These are phyloP conservation scores for Poeciliopsis occidentalis DNA, from an alignment of 2,113 vertebrate species.

Conservation along the genomic window DNA sequence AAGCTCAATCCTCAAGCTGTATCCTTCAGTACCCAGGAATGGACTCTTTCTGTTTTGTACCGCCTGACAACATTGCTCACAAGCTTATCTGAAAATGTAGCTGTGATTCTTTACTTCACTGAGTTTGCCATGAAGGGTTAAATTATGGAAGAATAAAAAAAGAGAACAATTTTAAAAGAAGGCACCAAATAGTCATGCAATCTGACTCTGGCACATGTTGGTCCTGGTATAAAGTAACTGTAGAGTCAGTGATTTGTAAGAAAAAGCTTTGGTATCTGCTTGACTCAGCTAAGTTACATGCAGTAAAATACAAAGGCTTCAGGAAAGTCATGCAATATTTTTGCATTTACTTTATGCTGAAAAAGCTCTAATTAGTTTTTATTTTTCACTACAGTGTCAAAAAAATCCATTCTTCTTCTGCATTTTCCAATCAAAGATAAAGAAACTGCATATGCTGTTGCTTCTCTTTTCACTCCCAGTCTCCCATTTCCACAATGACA, in stretches of 20 bases:
- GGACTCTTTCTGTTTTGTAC: slow-evolving; percentile 12
- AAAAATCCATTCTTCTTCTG: not conserved
- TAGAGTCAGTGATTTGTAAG: slow-evolving; percentile 47
- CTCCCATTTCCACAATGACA: slow-evolving; percentile 20
- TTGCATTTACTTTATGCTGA: slow-evolving; percentile 1
- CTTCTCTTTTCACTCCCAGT: too few relatives aligned
- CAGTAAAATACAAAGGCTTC: slow-evolving; percentile 5
- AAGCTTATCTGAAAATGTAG: slow-evolving; percentile 5
- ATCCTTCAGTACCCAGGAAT: slow-evolving; percentile 3
- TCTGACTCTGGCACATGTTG: slow-evolving; percentile 31
- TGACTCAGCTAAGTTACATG: slow-evolving; percentile 40
- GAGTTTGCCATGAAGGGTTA: not conserved
- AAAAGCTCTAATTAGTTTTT: slow-evolving; percentile 5
- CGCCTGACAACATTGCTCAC: slow-evolving; percentile 1
- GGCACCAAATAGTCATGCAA: slow-evolving; percentile 41
- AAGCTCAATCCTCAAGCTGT: slow-evolving; percentile 40
- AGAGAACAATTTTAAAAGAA: slow-evolving; percentile 17
- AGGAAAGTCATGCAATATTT: slow-evolving; percentile 13
- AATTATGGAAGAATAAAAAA: slow-evolving; percentile 2
- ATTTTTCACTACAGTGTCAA: slow-evolving; percentile 10
- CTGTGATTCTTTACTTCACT: slow-evolving; percentile 2
- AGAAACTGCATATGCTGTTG: not conserved
- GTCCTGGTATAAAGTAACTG: slow-evolving; percentile 41
- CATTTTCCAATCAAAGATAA: not conserved
- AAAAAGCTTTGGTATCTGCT: slow-evolving; percentile 37